Conservation (phyloP, 2,888 invertebrate species). For the Osmoderma eremita region DNA sequence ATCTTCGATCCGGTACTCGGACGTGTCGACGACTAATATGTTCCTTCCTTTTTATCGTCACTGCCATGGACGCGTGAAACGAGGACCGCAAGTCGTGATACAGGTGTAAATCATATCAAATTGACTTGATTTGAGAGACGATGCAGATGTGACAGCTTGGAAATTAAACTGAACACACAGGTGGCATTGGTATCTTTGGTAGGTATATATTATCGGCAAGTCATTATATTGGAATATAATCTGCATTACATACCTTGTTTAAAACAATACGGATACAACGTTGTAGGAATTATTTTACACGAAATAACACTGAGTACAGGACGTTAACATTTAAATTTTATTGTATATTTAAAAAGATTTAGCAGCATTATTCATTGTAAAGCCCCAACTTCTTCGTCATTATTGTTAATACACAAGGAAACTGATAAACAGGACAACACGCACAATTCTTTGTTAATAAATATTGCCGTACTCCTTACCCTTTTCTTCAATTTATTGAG, state of each 20-base stretch:
- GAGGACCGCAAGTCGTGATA: constrained; percentile 34
- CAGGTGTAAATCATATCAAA: constrained; percentile 45
- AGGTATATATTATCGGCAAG: constrained; percentile 54
- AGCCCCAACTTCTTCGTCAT: too few species aligned
- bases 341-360: too few species aligned
- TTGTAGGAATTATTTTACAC: constrained; percentile 49
- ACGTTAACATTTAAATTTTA: neutral
- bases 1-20: constrained; percentile 43
- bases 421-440: too few species aligned
- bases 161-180: constrained; percentile 55
- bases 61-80: constrained; percentile 13
- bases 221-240: constrained; percentile 53
- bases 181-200: constrained; percentile 51
- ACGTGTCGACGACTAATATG: constrained; percentile 24
- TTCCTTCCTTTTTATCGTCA: constrained; percentile 31
- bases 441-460: too few species aligned
- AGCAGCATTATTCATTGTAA: too few species aligned
- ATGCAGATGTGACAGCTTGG: constrained; percentile 56
- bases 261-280: constrained; percentile 51
- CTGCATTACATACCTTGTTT: constrained; percentile 53
- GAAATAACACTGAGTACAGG: constrained; percentile 2
- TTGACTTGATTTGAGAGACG: constrained; percentile 50
- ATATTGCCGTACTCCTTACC: too few species aligned
- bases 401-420: too few species aligned
- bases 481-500: too few species aligned